Conservation (phyloP, 2,888 invertebrate genomes). For the Agelastica alni region DNA sequence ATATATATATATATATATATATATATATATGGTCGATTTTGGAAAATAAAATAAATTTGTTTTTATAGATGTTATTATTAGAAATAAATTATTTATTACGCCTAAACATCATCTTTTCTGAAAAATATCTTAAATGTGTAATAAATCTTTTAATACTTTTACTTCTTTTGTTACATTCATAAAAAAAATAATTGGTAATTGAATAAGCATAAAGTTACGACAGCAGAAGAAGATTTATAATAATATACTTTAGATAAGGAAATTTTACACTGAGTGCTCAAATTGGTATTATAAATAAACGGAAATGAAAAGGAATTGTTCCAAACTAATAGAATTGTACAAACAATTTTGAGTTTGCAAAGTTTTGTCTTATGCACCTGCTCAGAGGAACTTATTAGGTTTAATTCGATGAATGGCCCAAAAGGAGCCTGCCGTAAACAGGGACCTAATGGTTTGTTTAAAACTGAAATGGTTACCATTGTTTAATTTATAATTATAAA, state of each 20-base stretch:
- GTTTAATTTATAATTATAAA: slow-evolving; percentile 41
- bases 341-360: slow-evolving; percentile 42
- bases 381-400: slow-evolving; percentile 43
- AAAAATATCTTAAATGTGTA: no score
- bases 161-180: no score
- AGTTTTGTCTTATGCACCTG: slow-evolving; percentile 44
- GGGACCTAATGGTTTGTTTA: slow-evolving; percentile 35
- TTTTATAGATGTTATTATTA: no score
- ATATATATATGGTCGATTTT: no score
- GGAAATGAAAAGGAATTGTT: slow-evolving; percentile 37
- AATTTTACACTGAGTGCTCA: slow-evolving; percentile 1
- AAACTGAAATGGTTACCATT: slow-evolving; percentile 36
- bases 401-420: slow-evolving; percentile 44
- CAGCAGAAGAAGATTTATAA: no score
- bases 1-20: no score
- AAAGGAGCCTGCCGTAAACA: slow-evolving; percentile 41
- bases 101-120: no score
- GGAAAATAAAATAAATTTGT: no score
- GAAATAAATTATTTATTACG: no score
- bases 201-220: no score
- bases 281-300: slow-evolving; percentile 33
- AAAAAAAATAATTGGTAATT: no score
- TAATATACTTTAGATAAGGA: not conserved
- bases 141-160: no score
- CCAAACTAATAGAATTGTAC: slow-evolving; percentile 40